Percentiles rank a stretch among this genome's conserved stretches.
Conservation (phyloP, 2,888 invertebrate species). For the Dryocosmus kuriphilus region DNA sequence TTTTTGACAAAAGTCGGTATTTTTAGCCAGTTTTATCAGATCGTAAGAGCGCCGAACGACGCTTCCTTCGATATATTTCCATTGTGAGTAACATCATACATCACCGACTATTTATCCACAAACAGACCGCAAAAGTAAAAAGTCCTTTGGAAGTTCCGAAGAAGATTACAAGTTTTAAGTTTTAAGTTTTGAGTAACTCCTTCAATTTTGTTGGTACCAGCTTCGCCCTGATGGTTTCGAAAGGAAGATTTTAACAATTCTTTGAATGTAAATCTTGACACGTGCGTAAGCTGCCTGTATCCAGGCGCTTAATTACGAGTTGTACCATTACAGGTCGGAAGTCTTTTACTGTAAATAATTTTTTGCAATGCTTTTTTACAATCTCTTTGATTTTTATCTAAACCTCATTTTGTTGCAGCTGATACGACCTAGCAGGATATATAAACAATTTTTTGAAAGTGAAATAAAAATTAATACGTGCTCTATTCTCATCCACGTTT, state of each 20-base stretch:
- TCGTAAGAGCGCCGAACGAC: slow-evolving; percentile 35
- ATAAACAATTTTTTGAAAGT: too few relatives aligned
- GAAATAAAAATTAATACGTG: too few relatives aligned
- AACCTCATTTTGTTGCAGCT: too few relatives aligned
- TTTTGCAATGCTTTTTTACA: too few relatives aligned
- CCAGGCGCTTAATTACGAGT: too few relatives aligned
- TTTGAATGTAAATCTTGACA: background rate
- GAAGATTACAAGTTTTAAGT: background rate
- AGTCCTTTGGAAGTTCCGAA: background rate
- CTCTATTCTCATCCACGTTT: too few relatives aligned
- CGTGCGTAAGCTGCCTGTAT: too few relatives aligned
- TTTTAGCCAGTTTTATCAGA: slow-evolving; percentile 34
- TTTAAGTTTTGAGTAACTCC: background rate
- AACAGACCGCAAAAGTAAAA: background rate
- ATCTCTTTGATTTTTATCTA: too few relatives aligned
- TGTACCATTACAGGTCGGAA: too few relatives aligned
- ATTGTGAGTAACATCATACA: slow-evolving; percentile 26
- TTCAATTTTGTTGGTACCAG: background rate
- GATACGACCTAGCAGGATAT: too few relatives aligned
- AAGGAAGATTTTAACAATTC: too few relatives aligned
- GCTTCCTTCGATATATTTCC: slow-evolving; percentile 22
- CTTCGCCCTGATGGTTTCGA: background rate
- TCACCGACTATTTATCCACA: slow-evolving; percentile 18
- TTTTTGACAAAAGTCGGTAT: slow-evolving; percentile 27
- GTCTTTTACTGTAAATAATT: too few relatives aligned